Base-by-base conservation (phyloP, 2,797 vertebrate species). In the Cyclura pinguis region DNA sequence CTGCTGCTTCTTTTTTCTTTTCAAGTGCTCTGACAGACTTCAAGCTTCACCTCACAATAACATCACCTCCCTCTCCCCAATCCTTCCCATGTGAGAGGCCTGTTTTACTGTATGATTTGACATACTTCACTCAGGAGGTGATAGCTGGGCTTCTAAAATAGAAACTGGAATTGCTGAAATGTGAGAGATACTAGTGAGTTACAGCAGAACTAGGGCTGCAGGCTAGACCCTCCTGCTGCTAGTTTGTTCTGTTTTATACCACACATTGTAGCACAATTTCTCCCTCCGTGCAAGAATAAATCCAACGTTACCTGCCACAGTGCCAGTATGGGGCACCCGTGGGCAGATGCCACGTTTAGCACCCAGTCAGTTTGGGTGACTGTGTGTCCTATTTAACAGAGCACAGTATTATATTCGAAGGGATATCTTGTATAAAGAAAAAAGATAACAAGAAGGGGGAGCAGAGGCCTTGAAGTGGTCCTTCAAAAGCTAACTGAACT, bases 131-230 rank as follows among this genome's bases (percentile, higher is more conserved):
- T 87, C 85, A 69, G 42, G 80, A 83, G 82, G 50, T 90, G 88
- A 80, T 85, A 85, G 84, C 27, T 86, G 89, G 50, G 84, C 76
- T 90, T 86, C 76, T 80, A 73, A 86, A 90, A 80, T 27, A 90
- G 84, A 59, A 90, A 42, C 62, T 4, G 32, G 27, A 76, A 80
- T 80, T 13, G 38, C 84, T 85, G 76, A 72, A 80, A 67, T n/a
- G 62, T 29, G 10, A 84, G 72, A 89, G 88, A 52, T 24, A 91
- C 80, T 32, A 13, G 29, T 29, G 38, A 92, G 84, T 0, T 0
- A 0, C 10, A 59, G 50, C 69, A 93, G 42, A 94, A 32, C 1
- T 62, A 85, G 64, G 4, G 77, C 16, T 7, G 62, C 20, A 80
- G 57, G n/a, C 50, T 57, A 82, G 92, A 93, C 18, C 5, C 4